A percentile compares a stretch with the other conserved stretches of the same genome.
Evolutionary conservation across 2,797 vertebrate species (phyloP).

Genomic region (Semotilus atromaculatus): DNA sequence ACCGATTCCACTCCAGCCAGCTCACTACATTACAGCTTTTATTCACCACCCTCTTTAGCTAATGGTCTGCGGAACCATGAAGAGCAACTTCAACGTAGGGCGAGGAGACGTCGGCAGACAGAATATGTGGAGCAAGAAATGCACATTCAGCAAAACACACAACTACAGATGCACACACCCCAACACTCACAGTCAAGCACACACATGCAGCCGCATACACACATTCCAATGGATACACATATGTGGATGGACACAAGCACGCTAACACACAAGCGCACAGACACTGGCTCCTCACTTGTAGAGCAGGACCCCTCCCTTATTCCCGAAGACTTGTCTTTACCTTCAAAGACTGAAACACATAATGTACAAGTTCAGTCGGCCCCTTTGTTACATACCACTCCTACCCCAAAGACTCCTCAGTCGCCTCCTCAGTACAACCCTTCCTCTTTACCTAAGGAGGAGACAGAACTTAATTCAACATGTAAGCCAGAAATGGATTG

Average conservation of each 20-base stretch:
- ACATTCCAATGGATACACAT: constrained; percentile 69
- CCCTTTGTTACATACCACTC: constrained; percentile 61
- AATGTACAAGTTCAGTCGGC: constrained; percentile 69
- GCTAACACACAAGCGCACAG: constrained; percentile 64
- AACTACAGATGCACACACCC: constrained; percentile 66
- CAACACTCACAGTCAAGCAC: constrained; percentile 61
- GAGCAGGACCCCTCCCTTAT: constrained; percentile 56
- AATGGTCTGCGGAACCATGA: constrained; percentile 89
- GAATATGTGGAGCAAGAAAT: constrained; percentile 64
- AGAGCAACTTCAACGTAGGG: constrained; percentile 78
- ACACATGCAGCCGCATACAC: constrained; percentile 79
- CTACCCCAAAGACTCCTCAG: constrained; percentile 63
- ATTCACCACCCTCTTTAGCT: constrained; percentile 86
- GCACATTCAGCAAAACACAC: constrained; percentile 73
- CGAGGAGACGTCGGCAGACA: constrained; percentile 64
- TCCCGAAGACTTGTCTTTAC: constrained; percentile 58
- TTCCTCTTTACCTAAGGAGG: constrained; percentile 60
- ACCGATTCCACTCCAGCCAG: constrained; percentile 63
- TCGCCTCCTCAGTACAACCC: constrained; percentile 51
- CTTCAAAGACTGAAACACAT: constrained; percentile 68
- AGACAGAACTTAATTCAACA: constrained; percentile 66
- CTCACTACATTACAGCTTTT: constrained; percentile 85
- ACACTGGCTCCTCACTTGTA: constrained; percentile 34
- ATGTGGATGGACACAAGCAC: constrained; percentile 71
- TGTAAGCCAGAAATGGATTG: constrained; percentile 71